Conservation (phyloP, 2,797 vertebrate species). For the Australoheros facetus region DNA sequence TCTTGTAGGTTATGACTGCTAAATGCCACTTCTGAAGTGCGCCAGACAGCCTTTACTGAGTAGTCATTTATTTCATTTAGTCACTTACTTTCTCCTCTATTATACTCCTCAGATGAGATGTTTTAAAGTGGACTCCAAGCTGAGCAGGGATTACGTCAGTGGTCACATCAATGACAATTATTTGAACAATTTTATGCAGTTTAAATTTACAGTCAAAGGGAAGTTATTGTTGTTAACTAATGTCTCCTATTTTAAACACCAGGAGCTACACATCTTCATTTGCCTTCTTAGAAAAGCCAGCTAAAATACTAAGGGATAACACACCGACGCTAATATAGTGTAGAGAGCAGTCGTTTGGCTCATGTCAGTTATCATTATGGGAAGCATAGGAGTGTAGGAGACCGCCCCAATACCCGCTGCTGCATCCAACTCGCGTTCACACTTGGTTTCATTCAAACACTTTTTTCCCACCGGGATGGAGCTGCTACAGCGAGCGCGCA, state of each 20-base stretch:
- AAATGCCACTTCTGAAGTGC: slow-evolving; percentile 26
- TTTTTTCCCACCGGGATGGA: slow-evolving; percentile 94
- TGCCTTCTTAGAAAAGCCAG: not conserved
- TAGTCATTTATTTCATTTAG: no score
- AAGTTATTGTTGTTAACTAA: not conserved
- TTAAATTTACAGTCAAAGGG: not conserved
- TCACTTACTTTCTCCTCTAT: not conserved
- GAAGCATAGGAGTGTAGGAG: slow-evolving; percentile 65
- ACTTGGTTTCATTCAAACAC: slow-evolving; percentile 83
- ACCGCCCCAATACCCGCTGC: slow-evolving; percentile 69
- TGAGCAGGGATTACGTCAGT: not conserved
- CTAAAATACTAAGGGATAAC: not conserved
- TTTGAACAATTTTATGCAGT: not conserved
- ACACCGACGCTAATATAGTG: not conserved
- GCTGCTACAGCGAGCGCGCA: slow-evolving; percentile 79
- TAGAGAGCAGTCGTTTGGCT: slow-evolving; percentile 32
- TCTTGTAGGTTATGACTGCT: slow-evolving; percentile 7
- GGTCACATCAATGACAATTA: not conserved
- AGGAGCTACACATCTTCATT: not conserved
- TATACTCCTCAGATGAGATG: not conserved
- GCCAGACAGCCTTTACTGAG: not conserved
- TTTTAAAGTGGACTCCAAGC: not conserved
- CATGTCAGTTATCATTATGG: slow-evolving; percentile 55
- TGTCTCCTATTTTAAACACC: not conserved
- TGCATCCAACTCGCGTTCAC: slow-evolving; percentile 70